Percentiles rank a stretch among this genome's conserved stretches.
Evolutionary conservation across 2,113 vertebrate genomes (phyloP).

Genomic region (Orycteropus afer): DNA sequence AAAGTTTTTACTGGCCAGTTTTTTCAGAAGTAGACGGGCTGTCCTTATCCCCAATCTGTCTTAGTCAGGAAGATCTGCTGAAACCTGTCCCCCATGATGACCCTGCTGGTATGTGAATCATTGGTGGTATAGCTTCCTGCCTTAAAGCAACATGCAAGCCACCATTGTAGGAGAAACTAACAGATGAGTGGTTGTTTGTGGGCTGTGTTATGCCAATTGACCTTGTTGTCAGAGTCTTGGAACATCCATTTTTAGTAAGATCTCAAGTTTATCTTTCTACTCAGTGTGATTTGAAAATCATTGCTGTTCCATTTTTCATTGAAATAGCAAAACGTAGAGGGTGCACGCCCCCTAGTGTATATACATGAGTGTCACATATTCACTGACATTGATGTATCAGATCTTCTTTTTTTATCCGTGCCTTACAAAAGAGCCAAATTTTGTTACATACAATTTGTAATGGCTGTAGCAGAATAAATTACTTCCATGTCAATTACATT

Average conservation of each 20-base stretch:
- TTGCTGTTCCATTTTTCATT: not conserved
- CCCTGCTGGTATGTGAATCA: too few relatives aligned
- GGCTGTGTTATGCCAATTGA: too few relatives aligned
- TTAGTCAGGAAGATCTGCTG: too few relatives aligned
- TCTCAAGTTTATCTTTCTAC: not conserved
- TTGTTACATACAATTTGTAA: not conserved
- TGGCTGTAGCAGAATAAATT: not conserved
- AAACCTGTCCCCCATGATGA: too few relatives aligned
- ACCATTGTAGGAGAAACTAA: too few relatives aligned
- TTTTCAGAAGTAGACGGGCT: too few relatives aligned
- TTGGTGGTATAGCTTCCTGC: too few relatives aligned
- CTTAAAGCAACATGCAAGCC: too few relatives aligned
- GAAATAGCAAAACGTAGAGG: not conserved
- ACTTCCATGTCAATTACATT: not conserved
- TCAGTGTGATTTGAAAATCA: not conserved
- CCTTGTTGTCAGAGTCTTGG: too few relatives aligned
- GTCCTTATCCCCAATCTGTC: too few relatives aligned
- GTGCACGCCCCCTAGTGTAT: conserved; percentile 40
- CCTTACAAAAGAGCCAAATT: not conserved
- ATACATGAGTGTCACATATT: not conserved
- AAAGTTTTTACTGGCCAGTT: too few relatives aligned
- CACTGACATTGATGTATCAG: not conserved
- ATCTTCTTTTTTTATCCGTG: not conserved
- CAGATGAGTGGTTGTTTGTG: too few relatives aligned
- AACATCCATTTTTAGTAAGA: not conserved